phyloP scores from a whole-genome alignment of 2,797 vertebrate species.

The Poecilia wingei region DNA sequence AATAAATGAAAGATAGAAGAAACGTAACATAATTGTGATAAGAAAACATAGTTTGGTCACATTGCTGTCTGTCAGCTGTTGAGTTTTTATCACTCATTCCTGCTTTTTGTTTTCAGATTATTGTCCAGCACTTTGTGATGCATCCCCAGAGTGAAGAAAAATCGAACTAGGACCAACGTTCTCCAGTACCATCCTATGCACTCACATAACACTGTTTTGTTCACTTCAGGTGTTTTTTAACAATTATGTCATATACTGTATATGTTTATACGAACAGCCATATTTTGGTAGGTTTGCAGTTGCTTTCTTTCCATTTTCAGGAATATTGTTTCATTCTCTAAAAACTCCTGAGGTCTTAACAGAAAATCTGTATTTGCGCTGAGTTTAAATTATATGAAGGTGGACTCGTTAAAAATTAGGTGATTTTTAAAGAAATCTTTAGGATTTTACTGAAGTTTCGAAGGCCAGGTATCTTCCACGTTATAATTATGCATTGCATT shows the following conservation, averaged over 20 bases:
- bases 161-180: constrained; percentile 24
- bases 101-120: constrained; percentile 42
- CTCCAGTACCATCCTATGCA: neutral
- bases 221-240: neutral
- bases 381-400: neutral
- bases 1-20: neutral
- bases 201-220: neutral
- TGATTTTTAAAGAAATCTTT: neutral
- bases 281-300: neutral
- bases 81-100: neutral
- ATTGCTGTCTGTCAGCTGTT: neutral
- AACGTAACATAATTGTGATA: neutral
- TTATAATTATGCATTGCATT: neutral
- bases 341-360: neutral
- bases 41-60: neutral
- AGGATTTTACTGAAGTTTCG: neutral
- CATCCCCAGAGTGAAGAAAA: constrained; percentile 18
- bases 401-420: neutral
- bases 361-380: neutral
- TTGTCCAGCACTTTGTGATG: constrained; percentile 41
- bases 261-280: neutral
- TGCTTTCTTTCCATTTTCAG: neutral
- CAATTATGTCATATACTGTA: neutral
- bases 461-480: neutral
- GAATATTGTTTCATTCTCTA: neutral